Percentiles rank a stretch among this genome's conserved stretches.
Conservation (phyloP, 2,113 vertebrate genomes). For the Copsychus sechellarum region DNA sequence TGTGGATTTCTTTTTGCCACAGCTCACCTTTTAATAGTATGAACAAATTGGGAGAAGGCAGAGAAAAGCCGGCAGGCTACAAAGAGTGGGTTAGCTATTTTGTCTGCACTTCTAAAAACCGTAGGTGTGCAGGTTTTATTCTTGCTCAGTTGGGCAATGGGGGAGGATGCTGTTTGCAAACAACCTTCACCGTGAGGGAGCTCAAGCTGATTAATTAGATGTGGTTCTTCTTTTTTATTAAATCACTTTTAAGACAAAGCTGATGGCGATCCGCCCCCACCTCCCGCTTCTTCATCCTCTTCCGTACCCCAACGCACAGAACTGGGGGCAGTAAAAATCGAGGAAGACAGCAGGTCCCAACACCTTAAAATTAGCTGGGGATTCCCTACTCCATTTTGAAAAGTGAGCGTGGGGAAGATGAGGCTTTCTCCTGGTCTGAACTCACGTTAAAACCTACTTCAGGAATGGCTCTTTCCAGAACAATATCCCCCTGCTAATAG, state of each 20-base stretch:
- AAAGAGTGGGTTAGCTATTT: constrained; percentile 28
- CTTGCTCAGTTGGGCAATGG: constrained; percentile 21
- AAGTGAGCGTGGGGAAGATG: constrained; percentile 6
- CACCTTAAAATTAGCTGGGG: constrained; percentile 34
- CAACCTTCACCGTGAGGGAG: background rate
- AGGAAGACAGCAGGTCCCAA: background rate
- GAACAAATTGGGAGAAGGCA: background rate
- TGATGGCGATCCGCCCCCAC: background rate
- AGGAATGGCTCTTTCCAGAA: constrained; percentile 8
- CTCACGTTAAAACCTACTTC: constrained; percentile 17
- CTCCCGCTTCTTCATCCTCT: background rate
- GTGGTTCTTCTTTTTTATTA: background rate
- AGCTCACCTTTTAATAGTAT: background rate
- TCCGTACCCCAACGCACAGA: constrained; percentile 5
- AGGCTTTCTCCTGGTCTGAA: constrained; percentile 10
- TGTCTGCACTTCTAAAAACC: constrained; percentile 19
- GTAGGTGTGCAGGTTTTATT: constrained; percentile 57
- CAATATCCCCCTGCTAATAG: background rate
- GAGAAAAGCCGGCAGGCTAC: background rate
- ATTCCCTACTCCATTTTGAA: constrained; percentile 52
- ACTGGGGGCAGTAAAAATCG: background rate
- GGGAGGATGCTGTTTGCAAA: constrained; percentile 67
- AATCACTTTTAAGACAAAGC: constrained; percentile 63
- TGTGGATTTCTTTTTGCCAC: background rate
- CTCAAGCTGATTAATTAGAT: constrained; percentile 12